Evolutionary conservation across 2,797 vertebrate species (phyloP).

Genomic region (Melopsittacus undulatus): DNA sequence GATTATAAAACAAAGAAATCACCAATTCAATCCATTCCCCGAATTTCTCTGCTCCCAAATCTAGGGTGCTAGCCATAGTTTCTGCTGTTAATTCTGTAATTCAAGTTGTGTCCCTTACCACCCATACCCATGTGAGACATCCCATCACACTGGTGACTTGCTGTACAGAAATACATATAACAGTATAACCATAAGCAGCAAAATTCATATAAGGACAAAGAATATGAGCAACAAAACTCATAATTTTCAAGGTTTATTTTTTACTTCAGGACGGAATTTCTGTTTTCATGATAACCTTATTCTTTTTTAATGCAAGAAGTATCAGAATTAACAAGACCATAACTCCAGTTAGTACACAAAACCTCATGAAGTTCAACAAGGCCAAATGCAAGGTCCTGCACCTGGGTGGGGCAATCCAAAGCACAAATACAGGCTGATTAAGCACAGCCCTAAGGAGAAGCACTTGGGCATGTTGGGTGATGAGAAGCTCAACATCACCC

Average conservation of each 20-base stretch:
- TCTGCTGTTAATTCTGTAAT: background rate
- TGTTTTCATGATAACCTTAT: background rate
- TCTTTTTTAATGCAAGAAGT: background rate
- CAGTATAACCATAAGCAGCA: background rate
- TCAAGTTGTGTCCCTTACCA: background rate
- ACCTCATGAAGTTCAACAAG: too few relatives aligned
- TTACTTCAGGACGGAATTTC: background rate
- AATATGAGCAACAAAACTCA: background rate
- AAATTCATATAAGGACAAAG: background rate
- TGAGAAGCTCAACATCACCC: too few relatives aligned
- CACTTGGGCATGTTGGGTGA: too few relatives aligned
- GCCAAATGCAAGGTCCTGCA: too few relatives aligned
- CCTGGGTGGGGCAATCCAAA: too few relatives aligned
- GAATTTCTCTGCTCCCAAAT: background rate
- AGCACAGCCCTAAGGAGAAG: too few relatives aligned
- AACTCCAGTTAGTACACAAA: background rate
- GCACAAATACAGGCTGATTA: too few relatives aligned
- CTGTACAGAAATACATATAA: background rate
- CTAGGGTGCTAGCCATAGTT: background rate
- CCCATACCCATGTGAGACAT: fast-evolving
- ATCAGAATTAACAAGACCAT: background rate
- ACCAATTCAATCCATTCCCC: background rate
- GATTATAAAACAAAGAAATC: background rate
- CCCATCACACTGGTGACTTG: background rate
- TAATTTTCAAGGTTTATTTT: background rate